A percentile compares a stretch with the other conserved stretches of the same genome.
These are phyloP conservation scores for Drosophila arizonae DNA, from an alignment of 1,140 invertebrate species.

Conservation along the genomic window DNA sequence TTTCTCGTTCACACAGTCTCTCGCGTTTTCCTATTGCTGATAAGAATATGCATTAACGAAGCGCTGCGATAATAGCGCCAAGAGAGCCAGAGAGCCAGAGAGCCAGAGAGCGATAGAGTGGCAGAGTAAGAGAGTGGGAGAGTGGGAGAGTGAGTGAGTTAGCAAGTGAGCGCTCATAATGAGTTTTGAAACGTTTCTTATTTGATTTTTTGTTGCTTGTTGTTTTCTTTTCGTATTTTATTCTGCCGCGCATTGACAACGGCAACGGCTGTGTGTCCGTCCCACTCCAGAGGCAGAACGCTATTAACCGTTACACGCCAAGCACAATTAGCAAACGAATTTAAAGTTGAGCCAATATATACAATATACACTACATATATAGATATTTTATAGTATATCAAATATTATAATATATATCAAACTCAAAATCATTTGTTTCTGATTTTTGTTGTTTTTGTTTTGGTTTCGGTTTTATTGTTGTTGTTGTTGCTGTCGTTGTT, in stretches of 20 bases:
- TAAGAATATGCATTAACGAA: slow-evolving; percentile 36
- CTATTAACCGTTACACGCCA: background rate
- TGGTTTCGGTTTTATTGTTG: slow-evolving; percentile 6
- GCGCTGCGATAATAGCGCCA: no score
- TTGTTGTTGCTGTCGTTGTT: slow-evolving; percentile 11
- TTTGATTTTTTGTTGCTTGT: slow-evolving; percentile 5
- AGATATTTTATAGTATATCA: no score
- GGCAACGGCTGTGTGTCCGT: slow-evolving; percentile 45
- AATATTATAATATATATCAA: background rate
- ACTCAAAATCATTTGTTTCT: background rate
- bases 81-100: slow-evolving; percentile 13
- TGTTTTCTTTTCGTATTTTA: slow-evolving; percentile 42
- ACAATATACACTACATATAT: no score
- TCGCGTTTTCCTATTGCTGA: slow-evolving; percentile 23
- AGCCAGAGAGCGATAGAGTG: slow-evolving; percentile 2
- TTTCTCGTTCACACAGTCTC: background rate
- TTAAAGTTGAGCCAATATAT: background rate
- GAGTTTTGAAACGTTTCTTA: no score
- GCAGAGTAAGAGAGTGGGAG: background rate
- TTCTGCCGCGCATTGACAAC: slow-evolving; percentile 60
- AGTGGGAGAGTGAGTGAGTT: slow-evolving; percentile 17
- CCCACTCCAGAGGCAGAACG: slow-evolving; percentile 9
- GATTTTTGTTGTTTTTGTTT: background rate
- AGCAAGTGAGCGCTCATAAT: slow-evolving; percentile 3
- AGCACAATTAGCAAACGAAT: background rate